Conservation (phyloP, 2,888 invertebrate species). For the Drosophila longiperda region DNA sequence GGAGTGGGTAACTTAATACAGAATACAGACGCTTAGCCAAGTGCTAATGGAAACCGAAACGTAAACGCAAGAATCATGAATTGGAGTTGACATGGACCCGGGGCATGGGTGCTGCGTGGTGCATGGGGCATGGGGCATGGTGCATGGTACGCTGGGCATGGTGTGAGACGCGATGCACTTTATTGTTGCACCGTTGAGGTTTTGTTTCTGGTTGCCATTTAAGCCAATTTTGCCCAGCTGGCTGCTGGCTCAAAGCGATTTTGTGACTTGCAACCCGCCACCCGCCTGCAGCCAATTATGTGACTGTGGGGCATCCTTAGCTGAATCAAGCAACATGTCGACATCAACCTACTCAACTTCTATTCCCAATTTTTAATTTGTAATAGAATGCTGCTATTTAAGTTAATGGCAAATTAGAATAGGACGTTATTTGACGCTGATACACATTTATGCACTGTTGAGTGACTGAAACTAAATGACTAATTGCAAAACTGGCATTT, state of each 20-base stretch:
- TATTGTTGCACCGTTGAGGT: conserved; percentile 5
- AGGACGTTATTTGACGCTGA: too few species aligned
- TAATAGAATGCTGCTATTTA: neutral
- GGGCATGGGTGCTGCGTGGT: neutral
- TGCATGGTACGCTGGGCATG: neutral
- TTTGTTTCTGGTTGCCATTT: conserved; percentile 25
- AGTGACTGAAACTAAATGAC: too few species aligned
- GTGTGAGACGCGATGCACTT: neutral
- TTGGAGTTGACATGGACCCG: neutral
- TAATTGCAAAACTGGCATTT: too few species aligned
- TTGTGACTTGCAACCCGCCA: neutral
- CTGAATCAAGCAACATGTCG: neutral
- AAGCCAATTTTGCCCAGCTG: conserved; percentile 37
- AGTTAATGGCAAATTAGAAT: too few species aligned
- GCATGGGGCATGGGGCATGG: neutral
- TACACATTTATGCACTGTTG: too few species aligned
- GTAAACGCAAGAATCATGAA: neutral
- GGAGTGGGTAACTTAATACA: conserved; percentile 32
- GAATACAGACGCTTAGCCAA: conserved; percentile 1
- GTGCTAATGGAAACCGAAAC: neutral
- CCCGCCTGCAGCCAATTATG: neutral
- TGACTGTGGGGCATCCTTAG: neutral
- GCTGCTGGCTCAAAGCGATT: conserved; percentile 24
- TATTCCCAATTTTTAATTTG: neutral
- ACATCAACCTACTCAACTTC: neutral